Percentiles rank a stretch among this genome's conserved stretches.
Conservation (phyloP, 2,797 vertebrate species). For the Antrozous pallidus region DNA sequence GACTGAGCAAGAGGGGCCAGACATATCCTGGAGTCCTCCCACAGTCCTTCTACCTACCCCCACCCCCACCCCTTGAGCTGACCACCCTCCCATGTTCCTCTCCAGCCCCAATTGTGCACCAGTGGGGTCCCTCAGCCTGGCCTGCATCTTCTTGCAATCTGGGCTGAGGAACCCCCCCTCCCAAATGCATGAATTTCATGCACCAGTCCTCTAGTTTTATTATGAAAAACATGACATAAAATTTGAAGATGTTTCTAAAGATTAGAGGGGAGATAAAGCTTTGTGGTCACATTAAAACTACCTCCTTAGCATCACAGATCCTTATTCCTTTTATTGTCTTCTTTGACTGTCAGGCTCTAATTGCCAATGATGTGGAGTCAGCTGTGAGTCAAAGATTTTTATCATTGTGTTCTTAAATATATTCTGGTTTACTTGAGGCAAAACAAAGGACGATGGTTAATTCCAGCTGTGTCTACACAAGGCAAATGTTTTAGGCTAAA, state of each 20-base stretch:
- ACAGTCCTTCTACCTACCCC: no score
- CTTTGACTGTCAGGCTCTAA: neutral
- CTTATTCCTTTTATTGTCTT: neutral
- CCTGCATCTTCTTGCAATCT: no score
- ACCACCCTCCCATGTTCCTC: no score
- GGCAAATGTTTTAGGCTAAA: neutral
- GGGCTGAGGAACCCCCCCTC: no score
- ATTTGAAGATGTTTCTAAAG: neutral
- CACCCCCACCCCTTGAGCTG: no score
- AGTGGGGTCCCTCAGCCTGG: no score
- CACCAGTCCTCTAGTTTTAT: neutral
- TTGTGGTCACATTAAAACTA: neutral
- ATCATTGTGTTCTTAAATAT: neutral
- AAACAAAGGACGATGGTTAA: constrained; percentile 5
- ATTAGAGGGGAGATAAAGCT: neutral
- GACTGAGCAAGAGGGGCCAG: no score
- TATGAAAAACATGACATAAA: neutral
- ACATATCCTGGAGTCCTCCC: no score
- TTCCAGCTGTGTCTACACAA: neutral
- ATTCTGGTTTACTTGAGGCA: constrained; percentile 21
- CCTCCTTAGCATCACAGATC: neutral
- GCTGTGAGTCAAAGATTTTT: constrained; percentile 22
- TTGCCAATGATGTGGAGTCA: constrained; percentile 10
- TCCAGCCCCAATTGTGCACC: no score
- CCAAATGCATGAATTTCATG: no score